Percentiles rank a stretch among this genome's conserved stretches.
phyloP scores from a whole-genome alignment of 2,113 vertebrate species.

The Lethenteron camtschaticum region DNA sequence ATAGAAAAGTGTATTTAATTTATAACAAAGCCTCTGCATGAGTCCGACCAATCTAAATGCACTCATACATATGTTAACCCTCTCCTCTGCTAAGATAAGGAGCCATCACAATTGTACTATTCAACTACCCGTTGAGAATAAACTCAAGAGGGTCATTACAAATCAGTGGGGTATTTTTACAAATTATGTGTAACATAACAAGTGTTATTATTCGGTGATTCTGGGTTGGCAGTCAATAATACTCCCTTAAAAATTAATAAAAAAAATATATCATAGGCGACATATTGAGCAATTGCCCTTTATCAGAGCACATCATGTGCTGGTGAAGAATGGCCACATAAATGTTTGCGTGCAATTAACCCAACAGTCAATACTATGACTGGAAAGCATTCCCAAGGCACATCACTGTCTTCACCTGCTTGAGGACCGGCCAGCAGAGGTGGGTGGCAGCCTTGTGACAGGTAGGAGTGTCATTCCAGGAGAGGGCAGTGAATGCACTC shows the following conservation, averaged over 20 bases:
- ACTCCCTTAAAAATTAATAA: constrained; percentile 2
- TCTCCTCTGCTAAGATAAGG: too few relatives aligned
- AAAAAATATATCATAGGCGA: neutral
- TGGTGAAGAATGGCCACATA: neutral
- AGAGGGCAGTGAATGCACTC: constrained; percentile 55
- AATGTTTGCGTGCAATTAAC: neutral
- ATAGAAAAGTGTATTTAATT: too few relatives aligned
- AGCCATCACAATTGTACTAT: too few relatives aligned
- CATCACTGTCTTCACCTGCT: constrained; percentile 32
- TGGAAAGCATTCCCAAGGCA: neutral
- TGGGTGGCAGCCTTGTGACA: constrained; percentile 64
- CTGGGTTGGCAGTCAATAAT: neutral
- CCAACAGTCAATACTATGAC: neutral
- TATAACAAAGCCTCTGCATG: too few relatives aligned
- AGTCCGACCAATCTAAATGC: too few relatives aligned
- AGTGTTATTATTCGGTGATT: too few relatives aligned
- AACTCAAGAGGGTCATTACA: too few relatives aligned
- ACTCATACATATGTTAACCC: too few relatives aligned
- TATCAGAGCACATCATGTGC: neutral
- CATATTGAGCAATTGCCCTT: neutral
- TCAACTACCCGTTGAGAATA: too few relatives aligned
- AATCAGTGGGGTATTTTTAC: too few relatives aligned
- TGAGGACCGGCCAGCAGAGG: constrained; percentile 78
- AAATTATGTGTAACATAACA: too few relatives aligned
- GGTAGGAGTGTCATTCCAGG: constrained; percentile 72